phyloP scores from a whole-genome alignment of 2,113 vertebrate species.

The Otolemur garnettii region DNA sequence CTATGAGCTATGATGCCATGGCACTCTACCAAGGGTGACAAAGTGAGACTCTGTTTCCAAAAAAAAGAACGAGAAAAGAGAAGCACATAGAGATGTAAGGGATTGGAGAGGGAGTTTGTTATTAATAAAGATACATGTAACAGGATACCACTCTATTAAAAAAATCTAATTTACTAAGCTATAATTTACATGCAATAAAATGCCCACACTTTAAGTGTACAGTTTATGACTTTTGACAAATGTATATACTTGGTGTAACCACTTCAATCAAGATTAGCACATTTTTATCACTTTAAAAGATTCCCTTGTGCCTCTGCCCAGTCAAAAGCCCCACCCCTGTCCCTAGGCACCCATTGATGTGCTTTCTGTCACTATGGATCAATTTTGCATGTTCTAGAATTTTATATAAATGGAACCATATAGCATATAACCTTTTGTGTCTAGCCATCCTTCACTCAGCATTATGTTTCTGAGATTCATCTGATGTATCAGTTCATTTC shows the following conservation, averaged over 20 bases:
- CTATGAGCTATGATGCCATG: too few relatives aligned
- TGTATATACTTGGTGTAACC: not conserved
- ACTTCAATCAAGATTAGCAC: not conserved
- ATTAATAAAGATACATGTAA: not conserved
- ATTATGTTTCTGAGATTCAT: not conserved
- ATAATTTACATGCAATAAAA: not conserved
- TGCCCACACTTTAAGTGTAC: not conserved
- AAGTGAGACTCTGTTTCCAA: too few relatives aligned
- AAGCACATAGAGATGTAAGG: not conserved
- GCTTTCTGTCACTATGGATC: not conserved
- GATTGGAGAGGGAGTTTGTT: not conserved
- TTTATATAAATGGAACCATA: not conserved
- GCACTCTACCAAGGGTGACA: too few relatives aligned
- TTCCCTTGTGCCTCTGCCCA: not conserved
- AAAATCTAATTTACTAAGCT: not conserved
- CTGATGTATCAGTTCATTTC: not conserved
- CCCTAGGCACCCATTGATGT: not conserved
- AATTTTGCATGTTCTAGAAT: conserved; percentile 9
- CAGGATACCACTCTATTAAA: not conserved
- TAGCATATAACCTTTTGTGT: not conserved
- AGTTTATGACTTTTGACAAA: conserved; percentile 49
- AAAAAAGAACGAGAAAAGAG: not conserved
- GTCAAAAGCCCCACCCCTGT: not conserved
- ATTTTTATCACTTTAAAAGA: not conserved
- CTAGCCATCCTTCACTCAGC: not conserved